Evolutionary conservation across 2,797 vertebrate genomes (phyloP), one percentile per base, ranked within the genome.

Genomic region (Poeciliopsis presidionis): DNA sequence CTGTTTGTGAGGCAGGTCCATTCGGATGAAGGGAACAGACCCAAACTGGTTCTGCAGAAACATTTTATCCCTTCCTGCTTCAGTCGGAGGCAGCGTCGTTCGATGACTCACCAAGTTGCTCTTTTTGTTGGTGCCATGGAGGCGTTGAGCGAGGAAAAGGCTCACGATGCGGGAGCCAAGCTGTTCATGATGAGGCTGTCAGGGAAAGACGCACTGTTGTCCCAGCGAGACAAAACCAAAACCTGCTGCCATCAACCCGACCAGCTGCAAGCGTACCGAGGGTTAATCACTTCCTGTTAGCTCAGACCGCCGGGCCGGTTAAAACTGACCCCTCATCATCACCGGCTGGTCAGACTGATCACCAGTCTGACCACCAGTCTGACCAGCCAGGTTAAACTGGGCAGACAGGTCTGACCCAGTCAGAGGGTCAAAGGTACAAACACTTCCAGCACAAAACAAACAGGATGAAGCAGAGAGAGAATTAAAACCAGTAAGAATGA

Each of bases 271-370:
- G 83, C 86, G 78, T 78, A 67, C 75, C 85, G 71, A 91, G 77
- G 59, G 76, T 51, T 51, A 87, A 86, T 86, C 55, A 36, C 80
- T 81, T 83, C 80, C 87, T 78, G 71, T 84, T 84, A 72, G 67
- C 84, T 55, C 36, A 5, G 36, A 39, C 5, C 36, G 36, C 36
- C 36, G 4, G 46, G 46, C 46, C 14, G 14, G 46, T 16, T 18
- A 16, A 5, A 45, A 43, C 1, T 11, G 41, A 43, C 41, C 41
- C 41, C 41, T 43, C 41, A 43, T 11, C 41, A 43, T 43, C 2
- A 43, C 41, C 41, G 9, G 41, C 41, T 43, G 41, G 41, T 11
- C 41, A 43, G 41, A 43, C 41, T 43, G 41, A 9, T 43, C 41
- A 43, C 41, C 41, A 43, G 41, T 30, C 30, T 30, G 30, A 30